phyloP scores from a whole-genome alignment of 2,888 invertebrate genomes.

The Volucella zonaria region DNA sequence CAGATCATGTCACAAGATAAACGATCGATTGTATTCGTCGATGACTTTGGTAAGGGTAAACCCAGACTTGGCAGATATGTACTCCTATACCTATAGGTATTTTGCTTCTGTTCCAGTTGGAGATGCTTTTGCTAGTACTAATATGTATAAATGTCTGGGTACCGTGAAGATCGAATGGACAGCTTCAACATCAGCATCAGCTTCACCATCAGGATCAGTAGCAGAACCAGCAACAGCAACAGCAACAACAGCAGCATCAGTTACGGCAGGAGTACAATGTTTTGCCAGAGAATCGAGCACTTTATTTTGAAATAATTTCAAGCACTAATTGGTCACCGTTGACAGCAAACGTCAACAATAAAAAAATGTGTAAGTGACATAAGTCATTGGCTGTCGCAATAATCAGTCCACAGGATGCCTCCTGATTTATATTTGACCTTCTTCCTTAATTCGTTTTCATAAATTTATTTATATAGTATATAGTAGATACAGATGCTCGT shows the following conservation, averaged over 20 bases:
- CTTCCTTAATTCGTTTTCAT: background rate
- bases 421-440: conserved; percentile 43
- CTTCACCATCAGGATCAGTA: background rate
- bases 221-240: too few relatives aligned
- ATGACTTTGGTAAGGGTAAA: conserved; percentile 68
- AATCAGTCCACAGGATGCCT: conserved; percentile 71
- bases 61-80: conserved; percentile 48
- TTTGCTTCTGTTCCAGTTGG: conserved; percentile 66
- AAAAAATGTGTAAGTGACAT: conserved; percentile 71
- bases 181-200: too few relatives aligned
- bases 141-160: conserved; percentile 29
- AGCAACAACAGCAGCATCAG: background rate
- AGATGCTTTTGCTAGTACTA: conserved; percentile 50
- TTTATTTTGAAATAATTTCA: conserved; percentile 71
- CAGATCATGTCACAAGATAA: conserved; percentile 79
- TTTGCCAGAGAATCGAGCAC: conserved; percentile 60
- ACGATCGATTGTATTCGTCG: conserved; percentile 77
- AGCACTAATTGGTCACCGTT: conserved; percentile 74
- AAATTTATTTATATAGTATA: too few relatives aligned
- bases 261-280: conserved; percentile 44
- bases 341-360: conserved; percentile 73
- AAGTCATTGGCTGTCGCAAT: conserved; percentile 73
- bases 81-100: background rate
- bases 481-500: too few relatives aligned
- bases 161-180: background rate